phyloP scores from a whole-genome alignment of 1,140 invertebrate genomes.

The Heliconius hewitsoni region DNA sequence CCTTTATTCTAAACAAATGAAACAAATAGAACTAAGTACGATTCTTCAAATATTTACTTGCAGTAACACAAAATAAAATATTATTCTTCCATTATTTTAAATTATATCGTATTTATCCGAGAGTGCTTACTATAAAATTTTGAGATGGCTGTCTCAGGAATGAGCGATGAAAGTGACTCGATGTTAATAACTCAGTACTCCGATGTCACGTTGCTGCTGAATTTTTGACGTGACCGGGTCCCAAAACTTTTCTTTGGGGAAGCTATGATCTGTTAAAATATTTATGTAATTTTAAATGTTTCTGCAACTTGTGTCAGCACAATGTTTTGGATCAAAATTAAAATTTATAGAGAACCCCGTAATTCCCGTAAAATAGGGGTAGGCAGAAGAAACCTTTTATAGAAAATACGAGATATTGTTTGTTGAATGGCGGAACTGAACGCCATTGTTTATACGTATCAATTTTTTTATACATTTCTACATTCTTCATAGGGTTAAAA shows the following conservation, averaged over 20 bases:
- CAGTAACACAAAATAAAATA: neutral
- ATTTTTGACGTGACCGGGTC: slow-evolving; percentile 57
- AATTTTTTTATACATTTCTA: no score
- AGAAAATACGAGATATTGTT: no score
- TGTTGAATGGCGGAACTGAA: neutral
- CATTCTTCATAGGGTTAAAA: no score
- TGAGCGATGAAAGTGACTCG: slow-evolving; percentile 49
- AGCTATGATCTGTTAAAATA: slow-evolving; percentile 38
- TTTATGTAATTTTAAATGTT: slow-evolving; percentile 29
- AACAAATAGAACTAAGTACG: no score
- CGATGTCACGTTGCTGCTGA: slow-evolving; percentile 58
- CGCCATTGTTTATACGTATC: no score
- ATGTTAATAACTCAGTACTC: slow-evolving; percentile 60
- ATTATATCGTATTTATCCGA: neutral
- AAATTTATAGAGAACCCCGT: neutral
- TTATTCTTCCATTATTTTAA: neutral
- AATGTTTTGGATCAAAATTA: neutral
- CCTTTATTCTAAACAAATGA: no score
- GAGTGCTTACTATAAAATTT: neutral
- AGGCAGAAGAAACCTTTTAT: no score
- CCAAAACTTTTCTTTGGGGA: slow-evolving; percentile 55
- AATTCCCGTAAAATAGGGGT: no score
- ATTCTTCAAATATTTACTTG: no score
- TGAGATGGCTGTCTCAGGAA: neutral
- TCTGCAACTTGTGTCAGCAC: neutral